Base-by-base conservation (phyloP, 2,113 vertebrate species). In the Brachirus orientalis region DNA sequence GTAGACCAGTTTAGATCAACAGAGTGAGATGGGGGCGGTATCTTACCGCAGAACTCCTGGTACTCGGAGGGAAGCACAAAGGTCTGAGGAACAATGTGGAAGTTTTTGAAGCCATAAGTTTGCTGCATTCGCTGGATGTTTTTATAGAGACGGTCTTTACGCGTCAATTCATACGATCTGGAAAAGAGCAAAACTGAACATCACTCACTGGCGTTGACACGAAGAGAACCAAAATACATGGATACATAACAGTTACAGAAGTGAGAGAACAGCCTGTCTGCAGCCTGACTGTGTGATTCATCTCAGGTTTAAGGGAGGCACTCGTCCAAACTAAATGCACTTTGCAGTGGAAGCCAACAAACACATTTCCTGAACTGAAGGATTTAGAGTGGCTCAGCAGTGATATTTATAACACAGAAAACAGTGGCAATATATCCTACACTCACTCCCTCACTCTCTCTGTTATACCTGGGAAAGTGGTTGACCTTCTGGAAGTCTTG, bases 121-220 rank as follows among this genome's bases (percentile, higher is more conserved):
- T 97, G 93, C 88, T 99, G 96, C 97, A 99, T 98, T 67, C 96
- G 95, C 91, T 95, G 94, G 85, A 99, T 93, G 41, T 99, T 99
- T 93, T 95, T 99, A 84, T 97, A 99, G 3, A 99, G 92, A 17
- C 94, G 94, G 84, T 99, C 98, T 92, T 98, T 99, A 36, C 97
- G 95, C 7, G 98, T 99, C 88, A 99, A 89, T 86, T 99, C 98
- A 64, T 96, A 96, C 0, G 98, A 99, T 83, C 98, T 99, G 88
- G 61, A 86, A 83, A 87, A 38, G 51, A 72, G 80, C 54, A 70
- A 45, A 73, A 12, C 18, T 14, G 33, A n/a, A 16, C 2, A 69
- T 6, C 53, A 14, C 50, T 68, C 36, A 38, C 54, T 35, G 57
- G 63, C 62, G 71, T 33, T 14, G 22, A 63, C 50, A 62, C 67